These are phyloP conservation scores for Xanthorhoe designata DNA, from an alignment of 2,888 invertebrate species.

Conservation along the genomic window DNA sequence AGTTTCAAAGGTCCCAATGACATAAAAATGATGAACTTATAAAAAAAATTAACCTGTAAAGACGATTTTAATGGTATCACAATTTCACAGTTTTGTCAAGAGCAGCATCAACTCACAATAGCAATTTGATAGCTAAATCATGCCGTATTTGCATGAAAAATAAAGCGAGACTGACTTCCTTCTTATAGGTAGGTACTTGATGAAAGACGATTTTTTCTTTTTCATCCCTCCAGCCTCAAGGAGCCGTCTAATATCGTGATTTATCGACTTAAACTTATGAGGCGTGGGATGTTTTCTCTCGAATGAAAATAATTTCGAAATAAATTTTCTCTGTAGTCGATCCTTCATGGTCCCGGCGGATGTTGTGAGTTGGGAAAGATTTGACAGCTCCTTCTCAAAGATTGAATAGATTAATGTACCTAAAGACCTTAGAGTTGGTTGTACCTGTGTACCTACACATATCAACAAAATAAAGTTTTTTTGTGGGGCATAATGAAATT, in stretches of 20 bases:
- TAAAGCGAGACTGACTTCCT: conserved; percentile 51
- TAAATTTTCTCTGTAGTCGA: conserved; percentile 50
- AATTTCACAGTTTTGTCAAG: conserved; percentile 11
- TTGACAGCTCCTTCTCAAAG: conserved; percentile 37
- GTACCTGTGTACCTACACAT: not conserved
- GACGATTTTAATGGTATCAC: not conserved
- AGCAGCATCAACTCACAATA: conserved; percentile 10
- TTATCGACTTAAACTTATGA: conserved; percentile 72
- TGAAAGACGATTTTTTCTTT: conserved; percentile 64
- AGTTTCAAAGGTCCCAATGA: no score
- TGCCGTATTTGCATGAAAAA: conserved; percentile 42
- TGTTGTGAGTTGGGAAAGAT: conserved; percentile 43
- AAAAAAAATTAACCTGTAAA: not conserved
- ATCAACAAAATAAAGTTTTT: not conserved
- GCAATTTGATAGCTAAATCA: conserved; percentile 29
- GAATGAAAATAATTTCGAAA: conserved; percentile 56
- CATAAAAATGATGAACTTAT: no score
- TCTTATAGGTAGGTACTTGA: no score
- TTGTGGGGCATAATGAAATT: not conserved
- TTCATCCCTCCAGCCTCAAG: conserved; percentile 58
- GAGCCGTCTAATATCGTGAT: conserved; percentile 72
- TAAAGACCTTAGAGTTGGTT: not conserved
- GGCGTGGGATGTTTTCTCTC: conserved; percentile 55
- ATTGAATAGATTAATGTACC: conserved; percentile 8
- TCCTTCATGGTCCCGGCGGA: conserved; percentile 41